Evolutionary conservation across 2,113 vertebrate genomes (phyloP).

Genomic region (Paradisaea rubra): DNA sequence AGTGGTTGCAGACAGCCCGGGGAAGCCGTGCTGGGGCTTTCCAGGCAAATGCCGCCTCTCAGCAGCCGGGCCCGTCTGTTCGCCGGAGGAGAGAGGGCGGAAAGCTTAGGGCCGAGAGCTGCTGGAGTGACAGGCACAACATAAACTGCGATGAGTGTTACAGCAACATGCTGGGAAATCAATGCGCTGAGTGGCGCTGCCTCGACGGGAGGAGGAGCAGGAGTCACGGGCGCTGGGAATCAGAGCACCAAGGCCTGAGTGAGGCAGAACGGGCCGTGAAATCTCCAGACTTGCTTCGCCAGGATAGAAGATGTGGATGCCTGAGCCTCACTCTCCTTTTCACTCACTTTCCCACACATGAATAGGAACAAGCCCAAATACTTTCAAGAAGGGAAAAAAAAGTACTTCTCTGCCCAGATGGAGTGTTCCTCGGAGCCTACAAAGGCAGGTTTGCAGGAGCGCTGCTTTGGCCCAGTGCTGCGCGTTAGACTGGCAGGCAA

Average conservation of each 20-base stretch:
- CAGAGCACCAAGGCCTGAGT: background rate
- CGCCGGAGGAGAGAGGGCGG: rapidly evolving
- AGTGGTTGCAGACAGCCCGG: background rate
- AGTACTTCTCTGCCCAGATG: background rate
- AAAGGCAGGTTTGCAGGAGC: background rate
- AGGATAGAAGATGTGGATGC: background rate
- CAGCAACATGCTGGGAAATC: background rate
- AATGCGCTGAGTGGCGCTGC: background rate
- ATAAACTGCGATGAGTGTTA: background rate
- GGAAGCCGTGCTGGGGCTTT: background rate
- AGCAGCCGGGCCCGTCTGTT: background rate
- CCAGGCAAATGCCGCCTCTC: background rate
- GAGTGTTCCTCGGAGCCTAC: rapidly evolving
- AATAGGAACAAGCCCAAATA: background rate
- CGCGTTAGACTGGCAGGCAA: rapidly evolving
- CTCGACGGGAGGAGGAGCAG: background rate
- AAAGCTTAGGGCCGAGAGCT: background rate
- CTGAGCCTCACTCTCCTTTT: background rate
- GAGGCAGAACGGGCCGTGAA: background rate
- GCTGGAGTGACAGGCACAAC: slow-evolving; percentile 6
- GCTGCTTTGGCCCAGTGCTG: background rate
- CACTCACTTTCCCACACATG: background rate
- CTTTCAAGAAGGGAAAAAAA: background rate
- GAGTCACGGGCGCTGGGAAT: background rate
- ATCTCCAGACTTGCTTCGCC: background rate